Conservation (phyloP, 2,113 vertebrate genomes). For the Chaenogobius annularis region DNA sequence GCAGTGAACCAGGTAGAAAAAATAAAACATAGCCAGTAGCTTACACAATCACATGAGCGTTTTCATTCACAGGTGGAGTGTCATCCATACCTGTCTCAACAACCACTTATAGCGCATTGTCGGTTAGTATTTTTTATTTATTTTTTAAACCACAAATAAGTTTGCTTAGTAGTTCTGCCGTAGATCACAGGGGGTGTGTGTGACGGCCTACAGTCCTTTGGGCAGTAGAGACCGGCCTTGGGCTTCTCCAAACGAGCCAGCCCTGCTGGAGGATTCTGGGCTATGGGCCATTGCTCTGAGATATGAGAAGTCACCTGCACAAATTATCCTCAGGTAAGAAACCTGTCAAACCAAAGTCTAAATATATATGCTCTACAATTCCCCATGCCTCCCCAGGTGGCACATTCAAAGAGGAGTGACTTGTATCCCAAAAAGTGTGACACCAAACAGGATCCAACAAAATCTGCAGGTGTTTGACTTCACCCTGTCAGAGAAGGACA, state of each 20-base stretch:
- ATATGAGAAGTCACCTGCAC: conserved; percentile 70
- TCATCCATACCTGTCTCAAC: conserved; percentile 75
- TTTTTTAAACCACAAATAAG: background rate
- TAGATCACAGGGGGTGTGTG: conserved; percentile 59
- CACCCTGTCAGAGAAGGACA: conserved; percentile 66
- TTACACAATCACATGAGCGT: background rate
- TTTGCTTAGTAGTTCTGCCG: background rate
- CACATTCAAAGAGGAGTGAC: conserved; percentile 71
- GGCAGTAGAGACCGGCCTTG: conserved; percentile 78
- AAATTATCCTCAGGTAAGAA: conserved; percentile 71
- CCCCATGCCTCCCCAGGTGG: conserved; percentile 60
- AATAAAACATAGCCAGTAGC: background rate
- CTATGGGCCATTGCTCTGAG: conserved; percentile 53
- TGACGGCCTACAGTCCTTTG: conserved; percentile 79
- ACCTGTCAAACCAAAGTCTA: background rate
- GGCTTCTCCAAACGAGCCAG: conserved; percentile 65
- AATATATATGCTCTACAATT: background rate
- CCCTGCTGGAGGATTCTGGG: conserved; percentile 66
- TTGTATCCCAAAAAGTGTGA: conserved; percentile 79
- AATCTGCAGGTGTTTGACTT: conserved; percentile 79
- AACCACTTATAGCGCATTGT: conserved; percentile 71
- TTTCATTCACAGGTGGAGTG: conserved; percentile 69
- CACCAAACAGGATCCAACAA: conserved; percentile 73
- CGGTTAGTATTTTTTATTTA: conserved; percentile 36
- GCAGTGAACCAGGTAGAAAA: conserved; percentile 74